Evolutionary conservation across 2,888 invertebrate species (phyloP), one percentile per base, ranked within the genome.

Genomic region (Euplexia lucipara): DNA sequence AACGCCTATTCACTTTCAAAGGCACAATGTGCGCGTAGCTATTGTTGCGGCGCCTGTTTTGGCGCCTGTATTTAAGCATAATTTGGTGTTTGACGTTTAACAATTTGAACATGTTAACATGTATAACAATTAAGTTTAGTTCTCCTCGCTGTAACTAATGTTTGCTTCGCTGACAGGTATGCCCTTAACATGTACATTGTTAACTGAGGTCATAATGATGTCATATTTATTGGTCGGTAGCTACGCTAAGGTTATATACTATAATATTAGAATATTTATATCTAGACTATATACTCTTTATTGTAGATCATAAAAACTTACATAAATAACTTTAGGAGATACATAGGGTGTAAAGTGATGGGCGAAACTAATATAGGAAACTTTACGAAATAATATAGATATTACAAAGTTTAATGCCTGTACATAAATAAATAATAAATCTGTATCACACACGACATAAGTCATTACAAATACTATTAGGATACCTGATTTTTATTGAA

Each of bases 1-100:
- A 64, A 60, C 79, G 79, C 79, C 78, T 79, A 63, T 70, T 66
- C 48, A 59, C 58, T 65, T 60, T 59, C 53, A 57, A 53, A 62
- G 53, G 79, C 70, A 76, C 54, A 61, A 48, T 61, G 61, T 65
- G 20, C 49, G 49, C 32, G 20, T 41, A 30, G 18, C 35, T 41
- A 41, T 63, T 34, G 63, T 78, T 79, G 74, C 70, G 32, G 58
- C 39, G 56, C 48, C 26, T 60, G 54, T 70, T 73, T 65, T n/a
- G 37, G 56, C 61, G 60, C 62, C 37, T 52, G 37, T 57, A 52
- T 32, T 20, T 49, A 39, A 54, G 18, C 52, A 54, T 69, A 53
- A 68, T 42, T 61, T 62, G 47, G 26, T 39, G 53, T 72, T 64
- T 64, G 53, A 72, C 48, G 65, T 51, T 47, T n/a, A 41, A 72